phyloP scores from a whole-genome alignment of 2,888 invertebrate species.

The Scaptodrosophila latifasciaeformis region DNA sequence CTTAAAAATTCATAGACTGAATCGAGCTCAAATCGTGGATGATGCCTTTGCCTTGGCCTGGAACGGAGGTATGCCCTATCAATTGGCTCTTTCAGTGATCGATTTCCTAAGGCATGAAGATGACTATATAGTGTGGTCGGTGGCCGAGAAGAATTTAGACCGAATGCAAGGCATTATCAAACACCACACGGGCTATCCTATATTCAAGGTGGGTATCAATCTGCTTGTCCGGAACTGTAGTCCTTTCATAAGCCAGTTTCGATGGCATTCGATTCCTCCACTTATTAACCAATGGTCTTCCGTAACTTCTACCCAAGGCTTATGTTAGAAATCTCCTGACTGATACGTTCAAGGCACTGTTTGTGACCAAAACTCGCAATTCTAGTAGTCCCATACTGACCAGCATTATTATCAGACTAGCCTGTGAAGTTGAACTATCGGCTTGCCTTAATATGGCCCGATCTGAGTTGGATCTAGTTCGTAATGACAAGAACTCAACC shows the following conservation, averaged over 20 bases:
- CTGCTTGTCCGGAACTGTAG: too few species aligned
- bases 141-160: constrained; percentile 77
- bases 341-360: background rate
- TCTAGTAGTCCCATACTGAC: background rate
- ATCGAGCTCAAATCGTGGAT: constrained; percentile 86
- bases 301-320: background rate
- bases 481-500: constrained; percentile 79
- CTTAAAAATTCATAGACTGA: constrained; percentile 79
- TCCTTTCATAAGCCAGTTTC: too few species aligned
- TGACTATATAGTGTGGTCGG: constrained; percentile 75
- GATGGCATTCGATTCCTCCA: too few species aligned
- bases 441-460: constrained; percentile 79
- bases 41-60: constrained; percentile 83
- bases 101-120: constrained; percentile 75
- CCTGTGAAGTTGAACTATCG: constrained; percentile 80
- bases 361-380: too few species aligned
- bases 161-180: constrained; percentile 79
- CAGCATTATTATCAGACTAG: constrained; percentile 68
- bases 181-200: constrained; percentile 78
- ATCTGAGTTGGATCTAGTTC: constrained; percentile 78
- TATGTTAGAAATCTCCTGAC: background rate
- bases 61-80: constrained; percentile 80
- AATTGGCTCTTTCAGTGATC: constrained; percentile 77
- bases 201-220: constrained; percentile 76
- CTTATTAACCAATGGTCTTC: too few species aligned